Base-by-base conservation (phyloP, 2,113 vertebrate species). In the Sinocyclocheilus maitianheensis region DNA sequence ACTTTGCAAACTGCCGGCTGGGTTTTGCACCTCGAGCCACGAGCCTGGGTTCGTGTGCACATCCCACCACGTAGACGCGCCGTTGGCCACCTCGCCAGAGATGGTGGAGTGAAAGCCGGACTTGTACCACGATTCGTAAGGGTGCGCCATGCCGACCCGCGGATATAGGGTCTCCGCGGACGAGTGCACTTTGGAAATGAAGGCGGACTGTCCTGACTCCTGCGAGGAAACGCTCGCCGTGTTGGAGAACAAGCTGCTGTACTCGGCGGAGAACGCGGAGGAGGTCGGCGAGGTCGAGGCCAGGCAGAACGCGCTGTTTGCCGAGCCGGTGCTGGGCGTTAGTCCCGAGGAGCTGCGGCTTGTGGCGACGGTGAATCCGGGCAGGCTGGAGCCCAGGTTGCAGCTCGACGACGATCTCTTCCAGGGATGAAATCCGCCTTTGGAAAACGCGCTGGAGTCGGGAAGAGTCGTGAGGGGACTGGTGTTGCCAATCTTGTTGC, bases 91-190 rank as follows among this genome's bases (percentile, higher is more conserved):
- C 63, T 99, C 98, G 67, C 97, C 96, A 34, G 97, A 96, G 90
- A 99, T 97, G 71, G 96, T 97, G 26, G 98, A 98, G 91, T 99
- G 98, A 92, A 99, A 99, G 85, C 98, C 98, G 18, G 98, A 97
- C 94, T 99, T 99, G 95, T 98, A 99, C 98, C 98, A 99, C 40
- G 98, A 98, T 88, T 99, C 98, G 86, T 99, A 99, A 18, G 98
- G 98, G 91, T 99, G 98, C 85, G 97, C 97, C 98, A 99, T 99
- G 81, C 98, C 98, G 91, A 99, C 98, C 26, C 98, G 95, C 30
- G 98, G 97, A 92, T 99, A 99, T 83, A 99, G 94, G 76, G 96
- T 96, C 86, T 98, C 98, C 62, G 97, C 97, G 10, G 97, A 97
- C n/a, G 96, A 95, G 94, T 99, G 98, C 89, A 99, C 97, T 92